Conservation (phyloP, 2,113 vertebrate species). For the Microcebus griseorufus region DNA sequence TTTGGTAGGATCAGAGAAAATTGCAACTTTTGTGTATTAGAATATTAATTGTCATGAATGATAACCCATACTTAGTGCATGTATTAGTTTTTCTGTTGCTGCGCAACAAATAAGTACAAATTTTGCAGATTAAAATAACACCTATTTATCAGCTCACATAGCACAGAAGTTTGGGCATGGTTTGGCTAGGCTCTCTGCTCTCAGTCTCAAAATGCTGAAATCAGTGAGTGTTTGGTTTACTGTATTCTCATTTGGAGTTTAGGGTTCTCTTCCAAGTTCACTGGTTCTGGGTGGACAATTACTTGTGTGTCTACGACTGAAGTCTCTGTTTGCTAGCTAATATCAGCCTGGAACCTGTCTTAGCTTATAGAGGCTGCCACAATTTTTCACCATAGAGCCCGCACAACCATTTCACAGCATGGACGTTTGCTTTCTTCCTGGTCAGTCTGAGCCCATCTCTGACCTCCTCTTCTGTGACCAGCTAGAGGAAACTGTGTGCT, state of each 20-base stretch:
- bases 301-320: not conserved
- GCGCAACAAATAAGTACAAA: not conserved
- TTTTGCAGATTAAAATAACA: not conserved
- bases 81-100: not conserved
- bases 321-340: not conserved
- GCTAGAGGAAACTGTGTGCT: not conserved
- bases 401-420: not conserved
- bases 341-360: not conserved
- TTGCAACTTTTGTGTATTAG: not conserved
- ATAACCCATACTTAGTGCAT: not conserved
- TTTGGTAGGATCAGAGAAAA: not conserved
- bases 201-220: not conserved
- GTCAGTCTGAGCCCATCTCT: not conserved
- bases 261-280: not conserved
- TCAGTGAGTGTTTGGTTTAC: no score
- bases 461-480: not conserved
- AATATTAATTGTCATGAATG: not conserved
- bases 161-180: not conserved
- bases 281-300: not conserved
- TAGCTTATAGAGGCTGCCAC: not conserved
- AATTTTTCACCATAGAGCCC: not conserved
- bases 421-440: not conserved
- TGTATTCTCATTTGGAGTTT: not conserved
- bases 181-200: not conserved
- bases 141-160: not conserved